Base-by-base conservation (phyloP, 2,888 invertebrate species). In the Masnerella sp. region DNA sequence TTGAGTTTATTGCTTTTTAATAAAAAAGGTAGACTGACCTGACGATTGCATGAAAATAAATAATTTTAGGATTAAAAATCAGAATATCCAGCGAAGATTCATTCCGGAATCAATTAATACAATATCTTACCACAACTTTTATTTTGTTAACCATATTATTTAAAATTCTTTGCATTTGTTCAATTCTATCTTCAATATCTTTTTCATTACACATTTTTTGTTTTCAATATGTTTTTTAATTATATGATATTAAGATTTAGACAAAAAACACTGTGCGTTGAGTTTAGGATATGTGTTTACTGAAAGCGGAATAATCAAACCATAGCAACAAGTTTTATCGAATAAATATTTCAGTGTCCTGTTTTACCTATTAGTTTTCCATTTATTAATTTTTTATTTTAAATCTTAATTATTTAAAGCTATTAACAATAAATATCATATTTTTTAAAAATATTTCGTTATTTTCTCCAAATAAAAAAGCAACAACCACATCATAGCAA, bases 121-220 rank as follows among this genome's bases (percentile, higher is more conserved):
- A 25, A 5, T 25, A 18, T 11, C 18, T 25, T 36, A 61, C 61
- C 36, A 61, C 61, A 12, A 61, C 17, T 42, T 61, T 49, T 15
- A 61, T 49, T 49, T 61, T 61, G 20, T n/a, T 17, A 8, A 11
- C 9, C 49, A 61, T 15, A 1, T 20, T 11, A 1, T 30, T 18
- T 8, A 61, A 25, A 8, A 61, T 61, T 2, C 8, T 49, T 40
- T 49, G 61, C 49, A 61, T 36, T 40, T 61, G 38, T 61, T 49
- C 17, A 22, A 49, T 40, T 22, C 9, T 40, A 14, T 61, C 40
- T 14, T 49, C 30, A n/a, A 49, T 47, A 17, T 59, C 20, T 5
- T 30, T 32, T 22, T 45, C 11, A 25, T 2, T 22, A 25, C 11
- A 36, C 20, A 52, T 34, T 20, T n/a, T n/a, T n/a, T n/a, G n/a